These are phyloP conservation scores for Xyrauchen texanus DNA, from an alignment of 2,113 vertebrate genomes.

Conservation along the genomic window DNA sequence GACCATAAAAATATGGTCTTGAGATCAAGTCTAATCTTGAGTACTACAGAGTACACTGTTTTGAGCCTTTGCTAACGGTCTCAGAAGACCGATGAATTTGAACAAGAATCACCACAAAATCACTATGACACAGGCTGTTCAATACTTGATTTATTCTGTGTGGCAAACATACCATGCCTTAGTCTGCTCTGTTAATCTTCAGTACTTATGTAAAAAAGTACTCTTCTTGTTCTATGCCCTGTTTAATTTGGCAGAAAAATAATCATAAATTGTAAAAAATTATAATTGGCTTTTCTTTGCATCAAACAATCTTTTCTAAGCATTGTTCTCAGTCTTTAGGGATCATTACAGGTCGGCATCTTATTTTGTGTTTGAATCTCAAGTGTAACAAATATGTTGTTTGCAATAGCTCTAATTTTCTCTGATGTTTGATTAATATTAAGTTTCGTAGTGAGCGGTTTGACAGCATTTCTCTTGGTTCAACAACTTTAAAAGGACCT, in stretches of 20 bases:
- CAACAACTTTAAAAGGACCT: conserved; percentile 28
- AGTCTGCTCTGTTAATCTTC: conserved; percentile 12
- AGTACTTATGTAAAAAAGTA: not conserved
- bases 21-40: too few relatives aligned
- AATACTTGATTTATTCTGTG: conserved; percentile 20
- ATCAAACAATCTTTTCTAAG: not conserved
- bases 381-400: not conserved
- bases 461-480: conserved; percentile 29
- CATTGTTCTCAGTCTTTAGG: not conserved
- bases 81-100: conserved; percentile 7
- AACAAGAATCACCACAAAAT: conserved; percentile 16
- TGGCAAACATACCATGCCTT: conserved; percentile 23
- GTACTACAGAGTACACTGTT: too few relatives aligned
- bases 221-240: not conserved
- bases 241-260: not conserved
- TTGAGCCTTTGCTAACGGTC: not conserved
- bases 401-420: not conserved
- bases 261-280: not conserved
- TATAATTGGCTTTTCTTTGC: not conserved
- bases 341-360: not conserved
- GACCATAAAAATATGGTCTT: too few relatives aligned
- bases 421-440: not conserved
- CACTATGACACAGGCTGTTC: conserved; percentile 15
- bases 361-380: not conserved
- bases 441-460: conserved; percentile 7